Base-by-base conservation (phyloP, 1,140 invertebrate species). In the Oscheius sp. region DNA sequence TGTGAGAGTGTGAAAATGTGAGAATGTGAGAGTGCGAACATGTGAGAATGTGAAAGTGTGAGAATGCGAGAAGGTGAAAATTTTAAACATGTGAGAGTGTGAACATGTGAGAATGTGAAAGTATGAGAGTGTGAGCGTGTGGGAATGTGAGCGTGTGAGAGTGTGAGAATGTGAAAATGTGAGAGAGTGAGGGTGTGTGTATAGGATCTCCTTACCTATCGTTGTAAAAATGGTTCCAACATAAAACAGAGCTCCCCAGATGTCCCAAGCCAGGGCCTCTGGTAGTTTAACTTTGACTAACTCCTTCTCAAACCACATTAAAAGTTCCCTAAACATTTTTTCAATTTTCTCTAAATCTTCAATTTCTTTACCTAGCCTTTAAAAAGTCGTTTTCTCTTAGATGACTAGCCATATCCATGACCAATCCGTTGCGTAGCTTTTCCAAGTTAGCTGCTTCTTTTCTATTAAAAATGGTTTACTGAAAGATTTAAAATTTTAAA, bases 171-270 rank as follows among this genome's bases (percentile, higher is more conserved):
- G n/a, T n/a, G n/a, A n/a, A n/a, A n/a, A n/a, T n/a, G n/a, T n/a
- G n/a, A n/a, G n/a, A n/a, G n/a, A n/a, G n/a, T n/a, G n/a, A n/a
- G n/a, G n/a, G n/a, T n/a, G n/a, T n/a, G n/a, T n/a, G n/a, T n/a
- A n/a, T n/a, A n/a, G n/a, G n/a, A n/a, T n/a, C n/a, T n/a, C n/a
- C 71, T 34, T 55, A 75, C 70, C 76, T n/a, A 97, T 96, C 26
- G 94, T 96, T 18, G 94, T 94, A 76, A 95, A 89, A 74, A 96
- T 88, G 64, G 93, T 95, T 78, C 94, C 87, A 83, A 91, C 93
- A 86, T 93, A 97, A 70, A 95, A 90, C 66, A 96, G 88, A 0
- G 93, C 90, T 84, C 95, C 95, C 85, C 93, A 88, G 86, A 95
- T 95, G 78, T 90, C 93, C 93, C 94, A 97, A 13, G 77, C 73